These are phyloP conservation scores for Apodemia zela DNA, from an alignment of 2,888 invertebrate species.

Conservation along the genomic window DNA sequence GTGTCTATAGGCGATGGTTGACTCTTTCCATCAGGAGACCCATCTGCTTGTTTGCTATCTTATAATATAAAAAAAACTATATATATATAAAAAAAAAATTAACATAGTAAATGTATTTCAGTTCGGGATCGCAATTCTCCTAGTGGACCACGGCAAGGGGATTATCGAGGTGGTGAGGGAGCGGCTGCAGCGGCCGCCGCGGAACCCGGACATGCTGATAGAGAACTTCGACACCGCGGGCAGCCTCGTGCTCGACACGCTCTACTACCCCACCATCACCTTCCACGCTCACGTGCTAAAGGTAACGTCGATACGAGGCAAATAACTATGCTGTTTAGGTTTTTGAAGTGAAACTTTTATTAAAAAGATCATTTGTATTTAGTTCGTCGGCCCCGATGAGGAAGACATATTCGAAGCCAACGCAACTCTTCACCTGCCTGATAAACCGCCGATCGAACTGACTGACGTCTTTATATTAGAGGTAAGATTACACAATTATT, in stretches of 20 bases:
- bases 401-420: slow-evolving; percentile 68
- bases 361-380: slow-evolving; percentile 29
- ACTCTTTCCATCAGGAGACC: no score
- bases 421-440: slow-evolving; percentile 62
- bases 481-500: slow-evolving; percentile 38
- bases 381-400: slow-evolving; percentile 59
- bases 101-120: slow-evolving; percentile 34
- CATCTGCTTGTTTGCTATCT: no score
- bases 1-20: no score
- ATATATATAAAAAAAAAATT: no score
- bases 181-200: slow-evolving; percentile 40
- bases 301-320: slow-evolving; percentile 38
- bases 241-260: slow-evolving; percentile 57
- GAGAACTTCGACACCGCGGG: slow-evolving; percentile 72
- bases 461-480: slow-evolving; percentile 69
- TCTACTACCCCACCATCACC: slow-evolving; percentile 69
- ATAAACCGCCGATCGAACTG: slow-evolving; percentile 64
- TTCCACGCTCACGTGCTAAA: slow-evolving; percentile 68
- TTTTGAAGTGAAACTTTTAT: no score
- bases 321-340: no score
- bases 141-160: slow-evolving; percentile 66
- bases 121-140: slow-evolving; percentile 66
- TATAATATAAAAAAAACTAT: no score
- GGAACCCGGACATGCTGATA: slow-evolving; percentile 48
- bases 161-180: slow-evolving; percentile 59